A percentile compares a stretch with the other conserved stretches of the same genome.
Conservation (phyloP, 53 echinoderm and acorn worm genomes). For the Crossaster papposus region DNA sequence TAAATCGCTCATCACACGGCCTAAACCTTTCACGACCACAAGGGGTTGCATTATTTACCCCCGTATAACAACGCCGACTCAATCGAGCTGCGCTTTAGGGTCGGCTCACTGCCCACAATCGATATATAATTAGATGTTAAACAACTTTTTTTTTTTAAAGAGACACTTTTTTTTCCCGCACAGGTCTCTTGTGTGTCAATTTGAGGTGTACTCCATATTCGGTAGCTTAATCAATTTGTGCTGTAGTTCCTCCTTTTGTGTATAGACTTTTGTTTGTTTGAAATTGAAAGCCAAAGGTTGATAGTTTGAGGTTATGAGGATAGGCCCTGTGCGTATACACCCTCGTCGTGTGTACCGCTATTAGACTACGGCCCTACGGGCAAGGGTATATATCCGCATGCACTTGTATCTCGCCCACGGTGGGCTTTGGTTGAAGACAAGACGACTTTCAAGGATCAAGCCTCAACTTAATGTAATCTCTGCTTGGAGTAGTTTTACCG, state of each 20-base stretch:
- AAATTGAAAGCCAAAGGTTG: conserved; percentile 6
- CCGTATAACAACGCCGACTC: neutral
- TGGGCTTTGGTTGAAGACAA: conserved; percentile 13
- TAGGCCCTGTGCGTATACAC: neutral
- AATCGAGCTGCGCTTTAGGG: neutral
- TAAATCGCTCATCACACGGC: conserved; percentile 33
- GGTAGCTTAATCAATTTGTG: conserved; percentile 5
- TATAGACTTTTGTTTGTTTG: conserved; percentile 9
- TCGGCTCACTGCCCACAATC: conserved; percentile 20
- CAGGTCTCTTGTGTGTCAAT: neutral
- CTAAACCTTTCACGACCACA: conserved; percentile 2
- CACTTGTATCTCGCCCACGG: conserved; percentile 66
- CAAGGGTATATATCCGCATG: conserved; percentile 56
- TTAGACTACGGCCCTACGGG: conserved; percentile 53
- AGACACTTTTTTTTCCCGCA: conserved; percentile 44
- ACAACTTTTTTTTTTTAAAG: conserved; percentile 36
- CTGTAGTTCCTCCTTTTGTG: neutral
- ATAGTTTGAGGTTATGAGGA: neutral
- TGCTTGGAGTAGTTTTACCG: conserved; percentile 33
- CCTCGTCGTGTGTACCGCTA: neutral
- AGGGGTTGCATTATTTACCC: conserved; percentile 26
- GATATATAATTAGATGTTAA: conserved; percentile 58
- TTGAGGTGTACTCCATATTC: neutral
- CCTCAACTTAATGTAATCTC: conserved; percentile 52
- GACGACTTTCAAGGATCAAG: conserved; percentile 2